Evolutionary conservation across 1,140 invertebrate genomes (phyloP), one percentile per base, ranked within the genome.

Genomic region (Pomacea maculata): DNA sequence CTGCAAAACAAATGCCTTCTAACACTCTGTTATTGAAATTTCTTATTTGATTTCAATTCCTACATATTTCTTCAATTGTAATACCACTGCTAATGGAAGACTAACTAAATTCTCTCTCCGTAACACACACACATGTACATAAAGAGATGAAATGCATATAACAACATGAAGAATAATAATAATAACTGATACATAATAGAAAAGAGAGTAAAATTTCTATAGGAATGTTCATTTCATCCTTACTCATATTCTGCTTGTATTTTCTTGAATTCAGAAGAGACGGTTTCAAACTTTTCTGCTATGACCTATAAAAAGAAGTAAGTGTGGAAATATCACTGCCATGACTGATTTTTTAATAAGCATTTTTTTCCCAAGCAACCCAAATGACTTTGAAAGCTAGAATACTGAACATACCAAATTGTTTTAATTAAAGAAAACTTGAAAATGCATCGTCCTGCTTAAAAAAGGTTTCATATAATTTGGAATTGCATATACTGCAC

Each of bases 381-480:
- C 89, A 86, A 15, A 90, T 79, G 78, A 88, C 88, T 14, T 74
- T 75, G 81, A 89, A 89, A 75, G 90, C 88, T 74, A 82, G 82
- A 75, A 88, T 81, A 45, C 82, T 75, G 71, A 73, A 78, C 80
- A 83, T 81, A 55, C 83, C 76, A 17, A 85, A 75, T 80, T 88
- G 86, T 74, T 86, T 82, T 25, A 90, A 64, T 82, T 85, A 80
- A 87, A 15, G 63, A 73, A 82, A 79, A 77, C 65, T 63, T 64
- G 15, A 81, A 75, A 67, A 77, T 67, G 19, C 52, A 15, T 9
- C 2, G 52, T 12, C 52, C 76, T 71, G 21, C 4, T 45, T 45
- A 80, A 11, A 12, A 52, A 14, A 45, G 57, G 19, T 17, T 19
- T 17, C 21, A 75, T 57, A 54, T 61, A 61, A 75, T 6, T 52